These are phyloP conservation scores for Cassiopea xamachana DNA, from an alignment of 30 jellyfish, hydroid and myxozoan species.

Conservation along the genomic window DNA sequence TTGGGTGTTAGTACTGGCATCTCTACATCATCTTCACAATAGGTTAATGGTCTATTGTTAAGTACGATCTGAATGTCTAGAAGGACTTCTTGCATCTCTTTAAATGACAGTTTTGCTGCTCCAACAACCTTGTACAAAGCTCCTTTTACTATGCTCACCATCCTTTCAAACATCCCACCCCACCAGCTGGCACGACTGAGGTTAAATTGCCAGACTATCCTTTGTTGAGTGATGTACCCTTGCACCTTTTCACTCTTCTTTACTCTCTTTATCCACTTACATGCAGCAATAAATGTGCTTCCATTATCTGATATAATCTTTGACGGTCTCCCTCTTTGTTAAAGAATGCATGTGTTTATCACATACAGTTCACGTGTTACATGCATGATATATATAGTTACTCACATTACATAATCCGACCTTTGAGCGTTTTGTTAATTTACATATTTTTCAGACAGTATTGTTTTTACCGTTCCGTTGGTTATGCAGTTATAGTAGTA, in stretches of 20 bases:
- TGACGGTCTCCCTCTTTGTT: background rate
- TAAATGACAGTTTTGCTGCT: constrained; percentile 34
- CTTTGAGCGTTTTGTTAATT: no score
- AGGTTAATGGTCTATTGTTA: background rate
- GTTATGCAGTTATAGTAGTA: no score
- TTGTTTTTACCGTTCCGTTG: no score
- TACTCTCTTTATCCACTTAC: constrained; percentile 36
- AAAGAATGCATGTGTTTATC: no score
- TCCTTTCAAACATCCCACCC: constrained; percentile 14
- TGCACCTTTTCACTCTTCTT: constrained; percentile 37
- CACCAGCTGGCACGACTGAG: constrained; percentile 70
- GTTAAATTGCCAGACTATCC: constrained; percentile 61
- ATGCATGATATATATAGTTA: no score
- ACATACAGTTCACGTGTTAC: no score
- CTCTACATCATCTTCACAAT: constrained; percentile 21
- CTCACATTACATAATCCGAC: no score
- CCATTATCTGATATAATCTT: constrained; percentile 14
- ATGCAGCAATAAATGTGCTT: background rate
- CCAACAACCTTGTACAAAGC: constrained; percentile 35
- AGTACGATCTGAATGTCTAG: constrained; percentile 54
- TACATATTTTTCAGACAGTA: no score
- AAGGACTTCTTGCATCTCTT: constrained; percentile 58
- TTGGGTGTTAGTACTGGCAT: constrained; percentile 61
- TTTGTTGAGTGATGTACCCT: background rate
- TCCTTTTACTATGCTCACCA: background rate